These are phyloP conservation scores for Sebastes trivittatus DNA, from an alignment of 2,797 vertebrate genomes.

Conservation along the genomic window DNA sequence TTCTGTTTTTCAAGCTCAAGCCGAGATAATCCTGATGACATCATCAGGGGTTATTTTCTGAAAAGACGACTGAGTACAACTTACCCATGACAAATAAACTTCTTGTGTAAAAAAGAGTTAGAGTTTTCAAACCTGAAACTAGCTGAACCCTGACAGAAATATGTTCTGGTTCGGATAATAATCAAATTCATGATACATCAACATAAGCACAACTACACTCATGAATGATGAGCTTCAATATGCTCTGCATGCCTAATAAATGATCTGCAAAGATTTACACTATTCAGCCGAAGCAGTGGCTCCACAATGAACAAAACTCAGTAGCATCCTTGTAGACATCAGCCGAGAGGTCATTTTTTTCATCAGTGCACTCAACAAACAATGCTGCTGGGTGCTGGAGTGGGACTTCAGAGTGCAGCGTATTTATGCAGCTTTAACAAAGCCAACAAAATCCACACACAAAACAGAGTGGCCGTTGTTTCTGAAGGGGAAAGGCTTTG, in stretches of 20 bases:
- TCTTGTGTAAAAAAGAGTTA: background rate
- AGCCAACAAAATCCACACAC: slow-evolving; percentile 41
- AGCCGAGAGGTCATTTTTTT: slow-evolving; percentile 15
- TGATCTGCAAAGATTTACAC: slow-evolving; percentile 9
- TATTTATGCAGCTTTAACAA: slow-evolving; percentile 47
- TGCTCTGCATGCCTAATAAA: background rate
- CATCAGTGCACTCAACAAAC: slow-evolving; percentile 24
- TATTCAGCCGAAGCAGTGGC: slow-evolving; percentile 4
- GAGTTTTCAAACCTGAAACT: background rate
- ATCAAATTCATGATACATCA: slow-evolving; percentile 1
- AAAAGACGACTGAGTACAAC: too few relatives aligned
- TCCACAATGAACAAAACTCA: slow-evolving; percentile 38
- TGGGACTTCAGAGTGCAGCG: slow-evolving; percentile 3
- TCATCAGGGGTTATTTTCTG: too few relatives aligned
- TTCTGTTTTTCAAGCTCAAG: too few relatives aligned
- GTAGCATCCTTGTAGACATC: slow-evolving; percentile 31
- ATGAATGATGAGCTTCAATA: slow-evolving; percentile 1
- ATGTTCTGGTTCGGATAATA: slow-evolving; percentile 7
- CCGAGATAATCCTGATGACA: too few relatives aligned
- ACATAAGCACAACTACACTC: background rate
- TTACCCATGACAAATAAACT: background rate
- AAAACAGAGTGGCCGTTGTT: slow-evolving; percentile 19
- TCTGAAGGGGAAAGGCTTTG: slow-evolving; percentile 37
- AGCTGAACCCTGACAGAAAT: background rate
- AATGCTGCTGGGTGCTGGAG: slow-evolving; percentile 12